Conservation (phyloP, 92 coral and sea anemone species). For the Metridium senile region DNA sequence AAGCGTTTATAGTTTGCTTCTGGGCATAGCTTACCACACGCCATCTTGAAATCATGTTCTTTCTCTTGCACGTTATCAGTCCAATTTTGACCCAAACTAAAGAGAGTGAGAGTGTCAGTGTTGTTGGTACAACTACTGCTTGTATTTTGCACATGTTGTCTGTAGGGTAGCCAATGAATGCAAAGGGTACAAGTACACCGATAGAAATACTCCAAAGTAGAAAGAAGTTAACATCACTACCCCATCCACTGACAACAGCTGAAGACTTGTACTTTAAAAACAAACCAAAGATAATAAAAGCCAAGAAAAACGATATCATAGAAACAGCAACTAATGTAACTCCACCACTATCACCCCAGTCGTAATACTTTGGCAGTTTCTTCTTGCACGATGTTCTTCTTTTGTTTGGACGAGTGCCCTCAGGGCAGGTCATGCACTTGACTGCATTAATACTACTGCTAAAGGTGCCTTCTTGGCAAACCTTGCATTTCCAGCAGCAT, state of each 20-base stretch:
- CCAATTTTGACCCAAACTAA: constrained; percentile 68
- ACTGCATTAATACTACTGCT: constrained; percentile 40
- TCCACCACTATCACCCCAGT: constrained; percentile 54
- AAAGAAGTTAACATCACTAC: constrained; percentile 63
- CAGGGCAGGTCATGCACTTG: constrained; percentile 52
- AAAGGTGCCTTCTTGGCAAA: constrained; percentile 51
- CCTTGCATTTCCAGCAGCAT: constrained; percentile 76
- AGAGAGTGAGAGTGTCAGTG: constrained; percentile 57
- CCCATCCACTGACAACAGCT: constrained; percentile 75
- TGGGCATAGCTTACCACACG: constrained; percentile 11
- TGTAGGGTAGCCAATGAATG: constrained; percentile 71
- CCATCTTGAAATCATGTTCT: constrained; percentile 22
- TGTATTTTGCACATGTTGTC: constrained; percentile 59
- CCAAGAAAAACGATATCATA: constrained; percentile 37
- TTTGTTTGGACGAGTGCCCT: constrained; percentile 32
- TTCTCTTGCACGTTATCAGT: constrained; percentile 51
- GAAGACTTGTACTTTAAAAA: constrained; percentile 54
- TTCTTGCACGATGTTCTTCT: constrained; percentile 48
- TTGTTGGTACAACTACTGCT: constrained; percentile 51
- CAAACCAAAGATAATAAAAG: constrained; percentile 33
- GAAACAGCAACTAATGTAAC: constrained; percentile 35
- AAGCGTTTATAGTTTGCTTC: constrained; percentile 45
- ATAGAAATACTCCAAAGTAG: constrained; percentile 53
- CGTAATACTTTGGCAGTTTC: constrained; percentile 46
- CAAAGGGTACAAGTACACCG: constrained; percentile 65